phyloP scores from a whole-genome alignment of 2,888 invertebrate species.

The Rhagonycha lutea region DNA sequence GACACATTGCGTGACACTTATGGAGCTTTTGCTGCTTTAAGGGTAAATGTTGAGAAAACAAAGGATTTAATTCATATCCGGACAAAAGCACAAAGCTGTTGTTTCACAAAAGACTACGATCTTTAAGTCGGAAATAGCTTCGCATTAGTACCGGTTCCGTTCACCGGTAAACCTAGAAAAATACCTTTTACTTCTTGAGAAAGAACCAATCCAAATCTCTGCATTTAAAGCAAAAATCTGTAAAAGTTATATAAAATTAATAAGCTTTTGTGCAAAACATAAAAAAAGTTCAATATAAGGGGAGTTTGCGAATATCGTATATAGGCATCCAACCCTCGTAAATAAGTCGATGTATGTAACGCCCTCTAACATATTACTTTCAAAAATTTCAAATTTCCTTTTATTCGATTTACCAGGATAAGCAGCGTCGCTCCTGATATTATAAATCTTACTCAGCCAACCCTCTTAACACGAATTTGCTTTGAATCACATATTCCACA shows the following conservation, averaged over 20 bases:
- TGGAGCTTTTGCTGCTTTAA: conserved; percentile 27
- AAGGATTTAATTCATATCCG: conserved; percentile 44
- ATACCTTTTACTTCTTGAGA: conserved; percentile 17
- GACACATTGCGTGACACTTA: conserved; percentile 33
- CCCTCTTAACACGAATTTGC: background rate
- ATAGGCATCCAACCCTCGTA: background rate
- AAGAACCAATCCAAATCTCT: background rate
- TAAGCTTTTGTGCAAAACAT: background rate
- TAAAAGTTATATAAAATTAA: background rate
- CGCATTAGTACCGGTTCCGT: conserved; percentile 46
- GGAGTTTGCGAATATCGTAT: background rate
- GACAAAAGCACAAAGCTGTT: conserved; percentile 38
- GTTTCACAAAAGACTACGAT: conserved; percentile 43
- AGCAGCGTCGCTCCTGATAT: background rate
- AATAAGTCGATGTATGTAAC: conserved; percentile 1
- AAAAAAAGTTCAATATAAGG: background rate
- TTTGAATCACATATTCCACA: background rate
- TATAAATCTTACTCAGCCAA: background rate
- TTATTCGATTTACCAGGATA: conserved; percentile 11
- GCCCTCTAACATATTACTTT: background rate
- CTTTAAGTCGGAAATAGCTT: conserved; percentile 44
- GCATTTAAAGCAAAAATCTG: background rate
- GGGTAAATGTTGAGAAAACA: conserved; percentile 39
- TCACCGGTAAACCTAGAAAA: conserved; percentile 40
- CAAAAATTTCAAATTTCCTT: conserved; percentile 13